Conservation (phyloP, 2,797 vertebrate genomes). For the Jordanella pulchra region DNA sequence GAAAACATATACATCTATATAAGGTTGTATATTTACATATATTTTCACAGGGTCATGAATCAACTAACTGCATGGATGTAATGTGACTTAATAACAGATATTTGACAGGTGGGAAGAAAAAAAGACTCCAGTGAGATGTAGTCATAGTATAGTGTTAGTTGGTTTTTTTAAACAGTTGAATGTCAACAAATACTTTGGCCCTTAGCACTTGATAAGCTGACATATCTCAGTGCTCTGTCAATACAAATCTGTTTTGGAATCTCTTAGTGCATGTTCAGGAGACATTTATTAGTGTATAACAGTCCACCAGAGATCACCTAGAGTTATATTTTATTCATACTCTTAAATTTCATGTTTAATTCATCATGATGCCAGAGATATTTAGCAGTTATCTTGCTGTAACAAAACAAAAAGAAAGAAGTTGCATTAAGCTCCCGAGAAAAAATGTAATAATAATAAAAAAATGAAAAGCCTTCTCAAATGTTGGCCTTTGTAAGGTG, state of each 20-base stretch:
- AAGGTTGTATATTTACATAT: no score
- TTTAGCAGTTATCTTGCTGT: conserved; percentile 33
- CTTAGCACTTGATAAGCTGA: conserved; percentile 42
- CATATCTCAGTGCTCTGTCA: conserved; percentile 33
- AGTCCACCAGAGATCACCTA: conserved; percentile 55
- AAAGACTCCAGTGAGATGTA: conserved; percentile 20
- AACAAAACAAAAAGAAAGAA: conserved; percentile 30
- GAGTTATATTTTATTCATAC: conserved; percentile 48
- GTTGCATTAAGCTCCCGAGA: conserved; percentile 19
- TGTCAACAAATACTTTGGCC: conserved; percentile 41
- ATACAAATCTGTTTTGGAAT: conserved; percentile 45
- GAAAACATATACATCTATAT: no score
- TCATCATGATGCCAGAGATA: conserved; percentile 51
- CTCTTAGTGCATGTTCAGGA: conserved; percentile 58
- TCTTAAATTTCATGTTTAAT: conserved; percentile 68
- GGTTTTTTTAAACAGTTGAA: conserved; percentile 43
- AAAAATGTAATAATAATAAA: conserved; percentile 8
- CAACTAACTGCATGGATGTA: conserved; percentile 13
- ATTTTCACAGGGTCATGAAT: conserved; percentile 13
- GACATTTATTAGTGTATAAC: conserved; percentile 58
- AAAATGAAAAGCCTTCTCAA: conserved; percentile 25
- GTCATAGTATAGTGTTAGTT: conserved; percentile 15
- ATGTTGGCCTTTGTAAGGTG: conserved; percentile 55
- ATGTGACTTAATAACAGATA: conserved; percentile 18
- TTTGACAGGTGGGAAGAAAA: conserved; percentile 41